Conservation (phyloP, 2,797 vertebrate species). For the Potorous gilbertii region DNA sequence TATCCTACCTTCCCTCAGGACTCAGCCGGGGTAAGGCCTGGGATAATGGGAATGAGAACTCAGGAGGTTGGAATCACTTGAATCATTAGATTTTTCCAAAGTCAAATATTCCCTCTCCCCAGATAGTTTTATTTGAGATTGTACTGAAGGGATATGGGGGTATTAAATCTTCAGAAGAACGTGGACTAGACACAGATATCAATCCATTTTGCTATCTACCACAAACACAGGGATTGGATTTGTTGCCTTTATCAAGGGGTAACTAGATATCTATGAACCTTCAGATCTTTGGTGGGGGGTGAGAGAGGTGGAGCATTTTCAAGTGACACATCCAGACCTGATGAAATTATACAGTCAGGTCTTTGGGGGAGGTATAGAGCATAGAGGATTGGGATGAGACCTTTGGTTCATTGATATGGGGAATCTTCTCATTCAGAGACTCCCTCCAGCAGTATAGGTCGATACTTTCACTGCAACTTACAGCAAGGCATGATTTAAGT, state of each 20-base stretch:
- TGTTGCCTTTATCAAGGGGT: background rate
- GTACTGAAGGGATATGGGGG: background rate
- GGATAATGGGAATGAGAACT: background rate
- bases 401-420: background rate
- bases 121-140: rapidly evolving
- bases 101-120: background rate
- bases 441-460: background rate
- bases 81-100: background rate
- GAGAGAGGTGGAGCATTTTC: background rate
- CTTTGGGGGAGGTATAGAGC: background rate
- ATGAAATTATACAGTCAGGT: no score
- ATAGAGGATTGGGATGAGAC: background rate
- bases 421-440: background rate
- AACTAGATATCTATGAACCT: background rate
- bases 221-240: background rate
- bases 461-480: background rate
- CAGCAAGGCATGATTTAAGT: background rate
- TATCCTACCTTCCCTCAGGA: background rate
- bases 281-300: background rate
- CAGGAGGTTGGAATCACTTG: background rate
- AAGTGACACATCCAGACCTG: background rate
- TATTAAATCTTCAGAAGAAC: background rate
- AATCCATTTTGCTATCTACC: background rate
- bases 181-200: background rate
- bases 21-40: background rate